Conservation (phyloP, 1,140 invertebrate genomes). For the Akabosia matsudoensis region DNA sequence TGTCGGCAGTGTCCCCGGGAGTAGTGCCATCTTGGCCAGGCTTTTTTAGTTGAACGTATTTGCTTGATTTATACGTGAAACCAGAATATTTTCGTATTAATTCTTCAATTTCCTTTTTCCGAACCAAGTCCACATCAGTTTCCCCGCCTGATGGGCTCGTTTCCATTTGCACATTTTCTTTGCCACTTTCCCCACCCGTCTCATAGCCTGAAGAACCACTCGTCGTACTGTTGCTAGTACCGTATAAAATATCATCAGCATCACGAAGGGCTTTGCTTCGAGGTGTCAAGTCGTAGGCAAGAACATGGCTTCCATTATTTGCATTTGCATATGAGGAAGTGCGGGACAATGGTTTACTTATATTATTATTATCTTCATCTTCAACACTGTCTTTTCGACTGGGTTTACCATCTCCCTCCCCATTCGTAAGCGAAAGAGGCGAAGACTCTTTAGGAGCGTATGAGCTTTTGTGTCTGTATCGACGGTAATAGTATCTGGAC, state of each 20-base stretch:
- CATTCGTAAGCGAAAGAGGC: conserved; percentile 32
- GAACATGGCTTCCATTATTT: conserved; percentile 36
- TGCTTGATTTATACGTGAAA: conserved; percentile 41
- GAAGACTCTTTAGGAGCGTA: conserved; percentile 40
- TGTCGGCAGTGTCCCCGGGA: background rate
- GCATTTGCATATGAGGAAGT: background rate
- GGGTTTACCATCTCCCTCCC: conserved; percentile 2
- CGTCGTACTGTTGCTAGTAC: background rate
- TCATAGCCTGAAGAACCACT: background rate
- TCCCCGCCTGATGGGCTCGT: conserved; percentile 6
- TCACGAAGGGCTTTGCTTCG: conserved; percentile 35
- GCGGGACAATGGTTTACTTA: background rate
- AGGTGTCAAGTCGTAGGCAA: conserved; percentile 42
- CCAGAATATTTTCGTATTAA: conserved; percentile 46
- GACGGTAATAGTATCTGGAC: conserved; percentile 43
- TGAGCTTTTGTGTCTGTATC: conserved; percentile 42
- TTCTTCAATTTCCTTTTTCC: conserved; percentile 47
- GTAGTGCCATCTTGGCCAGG: background rate
- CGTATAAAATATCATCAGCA: conserved; percentile 34
- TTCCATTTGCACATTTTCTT: background rate
- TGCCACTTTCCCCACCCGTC: background rate
- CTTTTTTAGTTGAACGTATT: conserved; percentile 42
- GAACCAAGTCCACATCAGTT: conserved; percentile 36
- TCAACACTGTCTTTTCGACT: conserved; percentile 7
- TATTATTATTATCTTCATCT: conserved; percentile 36